These are phyloP conservation scores for Semnornis frantzii DNA, from an alignment of 2,113 vertebrate genomes.

Conservation along the genomic window DNA sequence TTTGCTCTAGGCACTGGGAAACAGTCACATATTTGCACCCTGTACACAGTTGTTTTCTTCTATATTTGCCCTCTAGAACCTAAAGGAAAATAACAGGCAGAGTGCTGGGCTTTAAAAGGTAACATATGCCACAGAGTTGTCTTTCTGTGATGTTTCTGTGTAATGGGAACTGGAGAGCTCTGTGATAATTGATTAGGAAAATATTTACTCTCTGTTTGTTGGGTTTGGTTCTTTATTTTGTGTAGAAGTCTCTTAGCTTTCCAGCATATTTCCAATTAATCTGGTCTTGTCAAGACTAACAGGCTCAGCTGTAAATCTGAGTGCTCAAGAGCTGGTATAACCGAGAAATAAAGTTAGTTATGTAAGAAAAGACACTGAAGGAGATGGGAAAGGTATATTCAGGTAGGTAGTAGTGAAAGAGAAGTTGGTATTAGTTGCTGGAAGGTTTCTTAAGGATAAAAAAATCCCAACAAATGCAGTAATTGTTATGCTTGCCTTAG, in stretches of 20 bases:
- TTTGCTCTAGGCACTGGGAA: background rate
- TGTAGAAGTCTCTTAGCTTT: background rate
- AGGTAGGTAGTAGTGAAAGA: background rate
- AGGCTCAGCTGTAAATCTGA: background rate
- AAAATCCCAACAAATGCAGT: background rate
- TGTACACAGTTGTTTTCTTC: background rate
- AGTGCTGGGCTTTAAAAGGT: background rate
- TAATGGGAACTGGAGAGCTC: background rate
- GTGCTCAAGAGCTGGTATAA: background rate
- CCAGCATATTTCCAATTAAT: background rate
- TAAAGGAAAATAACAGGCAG: background rate
- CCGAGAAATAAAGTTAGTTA: background rate
- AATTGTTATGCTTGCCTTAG: background rate
- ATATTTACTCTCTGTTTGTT: background rate
- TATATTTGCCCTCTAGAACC: background rate
- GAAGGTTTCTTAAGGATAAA: background rate
- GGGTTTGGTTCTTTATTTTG: background rate
- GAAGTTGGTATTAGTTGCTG: background rate
- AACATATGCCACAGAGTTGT: background rate
- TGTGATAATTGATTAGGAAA: background rate
- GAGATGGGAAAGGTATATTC: background rate
- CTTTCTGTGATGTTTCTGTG: background rate
- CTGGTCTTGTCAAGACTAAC: background rate
- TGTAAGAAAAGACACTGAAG: background rate
- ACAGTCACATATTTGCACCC: accelerated